Evolutionary conservation across 2,888 invertebrate genomes (phyloP).

Genomic region (Lasioglossum oenotherae): DNA sequence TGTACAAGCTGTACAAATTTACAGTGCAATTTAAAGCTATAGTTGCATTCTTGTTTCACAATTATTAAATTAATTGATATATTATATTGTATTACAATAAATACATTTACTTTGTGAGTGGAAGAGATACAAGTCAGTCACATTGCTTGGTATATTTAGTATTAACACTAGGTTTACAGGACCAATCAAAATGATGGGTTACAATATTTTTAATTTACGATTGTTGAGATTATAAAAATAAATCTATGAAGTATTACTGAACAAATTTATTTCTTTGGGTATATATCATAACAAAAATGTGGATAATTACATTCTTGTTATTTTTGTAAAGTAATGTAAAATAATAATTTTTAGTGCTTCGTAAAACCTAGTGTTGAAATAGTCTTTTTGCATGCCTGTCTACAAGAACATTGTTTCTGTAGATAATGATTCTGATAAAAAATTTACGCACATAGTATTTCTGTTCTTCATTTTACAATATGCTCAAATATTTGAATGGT

Average conservation of each 20-base stretch:
- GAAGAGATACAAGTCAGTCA: background rate
- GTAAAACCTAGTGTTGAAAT: background rate
- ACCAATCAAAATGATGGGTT: too few relatives aligned
- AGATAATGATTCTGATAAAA: background rate
- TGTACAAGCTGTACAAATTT: too few relatives aligned
- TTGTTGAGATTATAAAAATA: too few relatives aligned
- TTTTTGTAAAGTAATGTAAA: too few relatives aligned
- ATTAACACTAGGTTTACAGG: background rate
- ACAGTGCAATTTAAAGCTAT: background rate
- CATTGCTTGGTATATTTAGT: background rate
- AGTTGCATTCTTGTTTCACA: background rate
- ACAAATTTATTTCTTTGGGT: too few relatives aligned
- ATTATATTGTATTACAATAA: too few relatives aligned
- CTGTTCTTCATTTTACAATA: background rate
- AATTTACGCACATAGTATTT: background rate
- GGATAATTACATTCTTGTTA: too few relatives aligned
- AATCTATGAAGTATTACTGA: too few relatives aligned
- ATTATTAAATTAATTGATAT: background rate
- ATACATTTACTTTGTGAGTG: background rate
- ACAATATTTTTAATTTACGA: too few relatives aligned
- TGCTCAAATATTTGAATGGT: background rate
- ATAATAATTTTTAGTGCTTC: too few relatives aligned
- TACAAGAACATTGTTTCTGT: background rate
- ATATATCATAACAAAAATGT: too few relatives aligned
- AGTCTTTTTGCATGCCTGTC: background rate